These are phyloP conservation scores for Drosophila niveifrons DNA, from an alignment of 2,888 invertebrate genomes.

Conservation along the genomic window DNA sequence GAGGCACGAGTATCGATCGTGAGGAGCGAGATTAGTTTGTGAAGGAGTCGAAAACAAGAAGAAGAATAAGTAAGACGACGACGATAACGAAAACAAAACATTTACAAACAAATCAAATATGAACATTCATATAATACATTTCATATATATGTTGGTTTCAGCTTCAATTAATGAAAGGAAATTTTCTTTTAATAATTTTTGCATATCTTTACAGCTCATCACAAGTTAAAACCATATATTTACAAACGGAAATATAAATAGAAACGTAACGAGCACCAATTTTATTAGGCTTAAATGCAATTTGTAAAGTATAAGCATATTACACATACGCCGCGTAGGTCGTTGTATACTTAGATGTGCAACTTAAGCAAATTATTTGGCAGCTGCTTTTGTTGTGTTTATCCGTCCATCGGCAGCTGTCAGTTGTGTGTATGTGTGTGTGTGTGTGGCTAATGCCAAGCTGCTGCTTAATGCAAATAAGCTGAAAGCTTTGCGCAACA, in stretches of 20 bases:
- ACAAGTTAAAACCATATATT: conserved; percentile 12
- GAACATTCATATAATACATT: no score
- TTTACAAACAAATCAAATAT: no score
- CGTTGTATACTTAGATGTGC: conserved; percentile 18
- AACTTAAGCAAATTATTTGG: conserved; percentile 55
- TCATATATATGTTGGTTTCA: no score
- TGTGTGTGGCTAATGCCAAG: conserved; percentile 19
- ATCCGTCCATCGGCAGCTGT: conserved; percentile 28
- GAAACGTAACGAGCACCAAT: conserved; percentile 1
- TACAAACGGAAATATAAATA: background rate
- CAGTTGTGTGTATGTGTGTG: conserved; percentile 5
- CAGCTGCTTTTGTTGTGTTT: conserved; percentile 45
- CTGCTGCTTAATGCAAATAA: conserved; percentile 56
- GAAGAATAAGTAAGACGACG: no score
- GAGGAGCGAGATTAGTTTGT: no score
- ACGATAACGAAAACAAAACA: no score
- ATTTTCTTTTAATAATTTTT: conserved; percentile 64
- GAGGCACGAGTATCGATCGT: no score
- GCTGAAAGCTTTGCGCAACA: conserved; percentile 65
- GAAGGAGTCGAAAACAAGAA: no score
- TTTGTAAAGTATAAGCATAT: conserved; percentile 57
- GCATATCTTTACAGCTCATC: conserved; percentile 54
- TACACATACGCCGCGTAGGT: conserved; percentile 57
- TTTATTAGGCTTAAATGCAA: conserved; percentile 62
- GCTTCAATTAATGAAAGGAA: no score